These are phyloP conservation scores for Eupithecia centaureata DNA, from an alignment of 2,888 invertebrate genomes.

Conservation along the genomic window DNA sequence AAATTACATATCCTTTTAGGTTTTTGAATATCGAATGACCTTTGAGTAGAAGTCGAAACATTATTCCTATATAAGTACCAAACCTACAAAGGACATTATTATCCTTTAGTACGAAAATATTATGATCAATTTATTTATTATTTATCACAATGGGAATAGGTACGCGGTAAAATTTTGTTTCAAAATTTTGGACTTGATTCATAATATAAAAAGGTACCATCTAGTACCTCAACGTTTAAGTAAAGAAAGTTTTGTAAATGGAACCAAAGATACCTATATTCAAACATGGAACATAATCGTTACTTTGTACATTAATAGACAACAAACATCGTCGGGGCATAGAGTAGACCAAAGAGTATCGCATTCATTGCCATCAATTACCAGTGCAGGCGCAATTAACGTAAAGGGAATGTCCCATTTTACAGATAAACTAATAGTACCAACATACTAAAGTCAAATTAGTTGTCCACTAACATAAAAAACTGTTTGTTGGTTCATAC, in stretches of 20 bases:
- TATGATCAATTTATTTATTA: no score
- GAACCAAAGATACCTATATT: background rate
- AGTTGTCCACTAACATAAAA: background rate
- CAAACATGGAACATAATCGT: constrained; percentile 1
- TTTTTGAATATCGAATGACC: background rate
- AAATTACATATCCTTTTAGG: background rate
- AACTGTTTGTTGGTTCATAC: background rate
- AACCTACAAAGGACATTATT: no score
- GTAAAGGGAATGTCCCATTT: constrained; percentile 65
- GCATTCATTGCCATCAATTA: constrained; percentile 68
- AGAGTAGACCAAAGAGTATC: constrained; percentile 32
- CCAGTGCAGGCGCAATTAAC: constrained; percentile 71
- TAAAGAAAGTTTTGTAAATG: constrained; percentile 4
- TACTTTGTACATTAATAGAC: constrained; percentile 17
- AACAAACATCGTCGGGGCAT: constrained; percentile 17
- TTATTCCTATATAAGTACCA: no score
- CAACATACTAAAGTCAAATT: constrained; percentile 7
- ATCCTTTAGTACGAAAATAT: no score
- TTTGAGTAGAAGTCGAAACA: no score
- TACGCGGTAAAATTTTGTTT: background rate
- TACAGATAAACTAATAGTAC: constrained; percentile 37
- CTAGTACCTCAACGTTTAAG: background rate
- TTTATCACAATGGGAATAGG: background rate
- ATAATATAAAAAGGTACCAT: no score
- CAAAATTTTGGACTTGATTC: background rate